Base-by-base conservation (phyloP, 1,140 invertebrate species). In the Ditylenchus dipsaci region DNA sequence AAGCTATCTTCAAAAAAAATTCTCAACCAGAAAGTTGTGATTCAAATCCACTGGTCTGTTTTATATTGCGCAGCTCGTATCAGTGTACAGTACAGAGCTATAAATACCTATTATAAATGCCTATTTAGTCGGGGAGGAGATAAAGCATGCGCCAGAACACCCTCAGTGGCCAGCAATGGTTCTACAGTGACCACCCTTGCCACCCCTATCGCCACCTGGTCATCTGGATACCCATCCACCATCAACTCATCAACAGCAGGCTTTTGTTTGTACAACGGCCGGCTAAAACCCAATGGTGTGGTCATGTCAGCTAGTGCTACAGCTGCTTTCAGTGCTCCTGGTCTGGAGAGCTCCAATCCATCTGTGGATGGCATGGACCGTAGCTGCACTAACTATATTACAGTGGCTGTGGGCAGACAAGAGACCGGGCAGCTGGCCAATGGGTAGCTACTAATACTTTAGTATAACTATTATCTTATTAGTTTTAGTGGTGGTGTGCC, bases 251-350 rank as follows among this genome's bases (percentile, higher is more conserved):
- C 49, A 53, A 53, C 49, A 53, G 23, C n/a, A n/a, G 15, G 49
- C n/a, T 53, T 53, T 53, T 26, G 49, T 53, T 26, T 53, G 49
- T 53, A 53, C 49, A 53, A 3, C 15, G 49, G 49, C 3, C 3
- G 49, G 8, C 23, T 17, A 53, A 19, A 53, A 17, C 3, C n/a
- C 8, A 53, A 17, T 26, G n/a, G 15, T 53, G 49, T 3, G 8
- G 15, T 61, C 15, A 19, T 61, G 59, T 61, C 59, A 5, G 59
- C 29, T 19, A 61, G 59, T 29, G 59, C 59, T 7, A 61, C n/a
- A 3, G 59, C 59, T 61, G 59, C 59, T 7, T 27, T 61, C 17
- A 23, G 19, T 45, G 19, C 59, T 38, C n/a, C 27, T 27, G 15
- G 8, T 21, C 15, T 53, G 49, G 49, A 26, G 49, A 19, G 15